Conservation (phyloP, 2,113 vertebrate species). For the Casuarius casuarius region DNA sequence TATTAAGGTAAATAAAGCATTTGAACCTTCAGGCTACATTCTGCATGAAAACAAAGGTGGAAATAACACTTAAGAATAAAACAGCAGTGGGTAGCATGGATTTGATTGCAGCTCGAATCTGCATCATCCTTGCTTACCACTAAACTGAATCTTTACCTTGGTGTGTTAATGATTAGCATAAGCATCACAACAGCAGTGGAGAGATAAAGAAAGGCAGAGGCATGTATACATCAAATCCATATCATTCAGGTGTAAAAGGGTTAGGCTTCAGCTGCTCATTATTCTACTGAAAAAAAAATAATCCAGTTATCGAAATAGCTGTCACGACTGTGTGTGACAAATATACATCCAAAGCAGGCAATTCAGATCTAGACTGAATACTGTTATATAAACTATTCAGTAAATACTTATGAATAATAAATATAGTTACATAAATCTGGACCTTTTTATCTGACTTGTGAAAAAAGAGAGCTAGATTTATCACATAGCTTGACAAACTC, state of each 20-base stretch:
- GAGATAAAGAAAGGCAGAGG: background rate
- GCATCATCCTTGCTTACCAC: background rate
- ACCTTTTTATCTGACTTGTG: background rate
- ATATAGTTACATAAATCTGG: background rate
- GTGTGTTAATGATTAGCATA: background rate
- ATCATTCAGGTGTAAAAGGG: background rate
- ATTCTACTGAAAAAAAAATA: background rate
- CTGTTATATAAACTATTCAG: background rate
- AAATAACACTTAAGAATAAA: slow-evolving; percentile 19
- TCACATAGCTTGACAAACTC: background rate
- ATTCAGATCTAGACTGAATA: background rate
- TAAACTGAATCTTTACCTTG: background rate
- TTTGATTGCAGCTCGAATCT: background rate
- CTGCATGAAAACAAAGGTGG: background rate
- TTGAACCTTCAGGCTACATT: background rate
- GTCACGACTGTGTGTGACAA: rapidly evolving
- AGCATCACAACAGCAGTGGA: background rate
- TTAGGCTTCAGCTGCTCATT: background rate
- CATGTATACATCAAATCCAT: background rate
- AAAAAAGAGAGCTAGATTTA: background rate
- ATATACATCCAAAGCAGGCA: background rate
- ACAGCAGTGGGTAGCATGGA: background rate
- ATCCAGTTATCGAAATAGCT: background rate
- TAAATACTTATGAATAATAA: background rate
- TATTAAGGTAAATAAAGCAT: background rate